These are phyloP conservation scores for Spinibarbus caldwelli DNA, from an alignment of 2,797 vertebrate species.

Conservation along the genomic window DNA sequence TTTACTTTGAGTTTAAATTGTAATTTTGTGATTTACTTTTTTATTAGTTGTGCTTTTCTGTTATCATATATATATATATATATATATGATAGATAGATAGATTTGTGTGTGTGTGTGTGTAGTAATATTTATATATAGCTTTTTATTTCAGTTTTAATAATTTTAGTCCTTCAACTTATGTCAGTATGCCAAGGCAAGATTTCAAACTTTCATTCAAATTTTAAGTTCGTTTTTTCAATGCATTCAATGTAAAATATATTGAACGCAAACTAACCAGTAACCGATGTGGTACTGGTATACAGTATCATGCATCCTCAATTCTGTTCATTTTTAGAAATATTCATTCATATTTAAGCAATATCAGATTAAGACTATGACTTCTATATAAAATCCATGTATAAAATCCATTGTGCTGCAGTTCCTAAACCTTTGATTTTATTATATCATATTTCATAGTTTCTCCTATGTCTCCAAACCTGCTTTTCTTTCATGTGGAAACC, in stretches of 20 bases:
- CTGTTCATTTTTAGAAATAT: not conserved
- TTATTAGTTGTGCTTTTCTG: not conserved
- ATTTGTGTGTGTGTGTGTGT: not conserved
- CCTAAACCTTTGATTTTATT: constrained; percentile 15
- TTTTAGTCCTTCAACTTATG: not conserved
- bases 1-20: too few relatives aligned
- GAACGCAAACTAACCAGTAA: not conserved
- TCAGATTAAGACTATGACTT: not conserved
- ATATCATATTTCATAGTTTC: constrained; percentile 24
- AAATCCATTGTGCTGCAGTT: constrained; percentile 4
- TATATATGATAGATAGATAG: too few relatives aligned
- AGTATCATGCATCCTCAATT: not conserved
- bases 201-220: not conserved
- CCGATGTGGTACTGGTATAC: not conserved
- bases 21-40: not conserved
- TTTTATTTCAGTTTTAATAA: not conserved
- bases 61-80: too few relatives aligned
- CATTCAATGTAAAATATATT: not conserved
- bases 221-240: not conserved
- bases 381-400: not conserved
- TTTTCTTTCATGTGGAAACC: not conserved
- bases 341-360: not conserved
- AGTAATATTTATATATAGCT: not conserved
- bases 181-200: not conserved
- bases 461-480: not conserved